Conservation (phyloP, 92 coral and sea anemone species). For the Zoanthus gigantus region DNA sequence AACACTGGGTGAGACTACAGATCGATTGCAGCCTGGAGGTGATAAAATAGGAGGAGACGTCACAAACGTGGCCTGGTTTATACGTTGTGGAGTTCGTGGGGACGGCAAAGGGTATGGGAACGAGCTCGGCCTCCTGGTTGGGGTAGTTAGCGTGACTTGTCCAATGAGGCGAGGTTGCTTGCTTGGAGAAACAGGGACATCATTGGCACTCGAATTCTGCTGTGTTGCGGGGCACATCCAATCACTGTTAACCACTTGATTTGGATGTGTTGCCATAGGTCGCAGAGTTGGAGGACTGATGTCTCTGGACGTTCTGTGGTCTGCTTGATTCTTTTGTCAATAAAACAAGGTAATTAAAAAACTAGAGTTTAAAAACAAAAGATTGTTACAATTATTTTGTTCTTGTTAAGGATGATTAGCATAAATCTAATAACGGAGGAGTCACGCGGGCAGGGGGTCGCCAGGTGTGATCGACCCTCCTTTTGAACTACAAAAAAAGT, state of each 20-base stretch:
- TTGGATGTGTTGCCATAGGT: conserved; percentile 97
- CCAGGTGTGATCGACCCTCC: too few relatives aligned
- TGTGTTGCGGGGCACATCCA: conserved; percentile 71
- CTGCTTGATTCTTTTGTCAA: conserved; percentile 25
- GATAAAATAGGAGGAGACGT: conserved; percentile 92
- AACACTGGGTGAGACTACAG: conserved; percentile 76
- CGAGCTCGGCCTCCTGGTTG: conserved; percentile 86
- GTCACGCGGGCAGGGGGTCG: too few relatives aligned
- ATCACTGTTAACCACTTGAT: conserved; percentile 69
- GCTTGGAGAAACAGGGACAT: conserved; percentile 94
- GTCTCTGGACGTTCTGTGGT: conserved; percentile 51
- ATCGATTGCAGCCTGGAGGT: conserved; percentile 74
- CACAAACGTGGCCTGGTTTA: conserved; percentile 73
- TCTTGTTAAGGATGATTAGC: too few relatives aligned
- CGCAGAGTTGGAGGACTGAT: conserved; percentile 94
- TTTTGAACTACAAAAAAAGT: too few relatives aligned
- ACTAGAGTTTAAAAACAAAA: not conserved
- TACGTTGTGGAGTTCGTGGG: conserved; percentile 91
- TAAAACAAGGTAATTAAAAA: not conserved
- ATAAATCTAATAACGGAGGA: too few relatives aligned
- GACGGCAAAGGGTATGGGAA: conserved; percentile 92
- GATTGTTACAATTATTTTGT: not conserved
- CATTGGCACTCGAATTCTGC: conserved; percentile 59
- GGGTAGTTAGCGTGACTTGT: conserved; percentile 78
- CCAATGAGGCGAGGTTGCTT: conserved; percentile 91